Percentiles rank a stretch among this genome's conserved stretches.
Conservation (phyloP, 2,113 vertebrate genomes). For the Zootoca vivipara region DNA sequence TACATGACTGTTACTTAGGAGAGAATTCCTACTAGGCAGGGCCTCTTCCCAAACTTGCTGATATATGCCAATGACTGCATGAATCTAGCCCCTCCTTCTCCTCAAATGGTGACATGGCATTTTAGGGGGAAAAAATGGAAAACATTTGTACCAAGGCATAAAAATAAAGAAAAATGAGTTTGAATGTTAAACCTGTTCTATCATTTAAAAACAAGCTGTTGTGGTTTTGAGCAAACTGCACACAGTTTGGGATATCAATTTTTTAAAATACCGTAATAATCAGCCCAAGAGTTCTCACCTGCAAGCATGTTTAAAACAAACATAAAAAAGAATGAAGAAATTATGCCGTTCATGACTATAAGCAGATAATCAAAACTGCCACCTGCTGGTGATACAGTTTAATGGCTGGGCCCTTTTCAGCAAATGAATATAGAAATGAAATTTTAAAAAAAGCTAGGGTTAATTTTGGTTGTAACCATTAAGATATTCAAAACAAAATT, state of each 20-base stretch:
- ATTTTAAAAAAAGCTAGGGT: neutral
- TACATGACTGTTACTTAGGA: neutral
- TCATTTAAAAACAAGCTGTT: neutral
- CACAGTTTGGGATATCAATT: no score
- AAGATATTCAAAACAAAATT: neutral
- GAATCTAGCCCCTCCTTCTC: neutral
- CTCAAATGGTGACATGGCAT: neutral
- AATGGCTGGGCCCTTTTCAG: constrained; percentile 54
- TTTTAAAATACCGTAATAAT: neutral
- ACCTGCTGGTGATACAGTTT: constrained; percentile 70
- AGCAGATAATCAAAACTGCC: constrained; percentile 43
- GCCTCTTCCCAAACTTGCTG: neutral
- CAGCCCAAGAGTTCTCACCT: neutral
- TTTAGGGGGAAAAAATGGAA: neutral
- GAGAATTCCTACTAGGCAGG: neutral
- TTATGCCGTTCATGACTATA: constrained; percentile 16
- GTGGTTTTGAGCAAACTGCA: neutral
- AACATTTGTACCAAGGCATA: neutral
- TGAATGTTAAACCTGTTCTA: neutral
- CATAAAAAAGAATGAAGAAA: constrained; percentile 13
- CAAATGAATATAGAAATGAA: neutral
- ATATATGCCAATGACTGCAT: neutral
- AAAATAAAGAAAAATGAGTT: neutral
- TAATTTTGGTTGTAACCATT: neutral
- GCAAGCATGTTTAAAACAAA: neutral